phyloP scores from a whole-genome alignment of 2,888 invertebrate species.

The Pandemis cinnamomeana region DNA sequence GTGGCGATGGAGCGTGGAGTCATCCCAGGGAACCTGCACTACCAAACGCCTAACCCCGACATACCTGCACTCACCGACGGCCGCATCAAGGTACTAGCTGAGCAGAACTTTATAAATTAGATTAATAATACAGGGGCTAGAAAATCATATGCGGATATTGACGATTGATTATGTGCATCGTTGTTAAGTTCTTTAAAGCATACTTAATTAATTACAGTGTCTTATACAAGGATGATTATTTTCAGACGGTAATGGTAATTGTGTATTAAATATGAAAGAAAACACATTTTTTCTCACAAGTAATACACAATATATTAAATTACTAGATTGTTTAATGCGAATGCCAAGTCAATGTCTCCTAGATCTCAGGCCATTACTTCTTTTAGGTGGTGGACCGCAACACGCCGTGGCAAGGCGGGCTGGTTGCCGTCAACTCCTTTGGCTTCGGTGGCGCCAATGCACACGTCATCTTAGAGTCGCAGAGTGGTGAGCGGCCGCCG shows the following conservation, averaged over 20 bases:
- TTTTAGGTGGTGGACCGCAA: constrained; percentile 91
- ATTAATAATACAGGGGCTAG: too few relatives aligned
- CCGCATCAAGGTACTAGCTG: neutral
- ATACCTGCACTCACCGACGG: neutral
- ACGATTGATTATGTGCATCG: too few relatives aligned
- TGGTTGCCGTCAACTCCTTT: constrained; percentile 97
- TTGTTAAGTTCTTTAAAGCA: too few relatives aligned
- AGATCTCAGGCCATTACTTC: constrained; percentile 77
- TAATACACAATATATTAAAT: too few relatives aligned
- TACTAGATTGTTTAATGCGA: too few relatives aligned
- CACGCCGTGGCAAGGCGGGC: constrained; percentile 94
- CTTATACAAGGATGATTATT: too few relatives aligned
- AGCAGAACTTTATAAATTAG: too few relatives aligned
- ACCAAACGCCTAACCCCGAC: neutral
- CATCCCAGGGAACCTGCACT: constrained; percentile 96
- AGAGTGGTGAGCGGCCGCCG: constrained; percentile 86
- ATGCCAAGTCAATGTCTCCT: constrained; percentile 59
- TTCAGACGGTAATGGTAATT: too few relatives aligned
- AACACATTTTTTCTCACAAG: too few relatives aligned
- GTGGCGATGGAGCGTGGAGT: constrained; percentile 97
- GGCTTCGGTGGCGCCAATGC: constrained; percentile 99
- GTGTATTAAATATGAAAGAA: too few relatives aligned
- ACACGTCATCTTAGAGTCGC: constrained; percentile 93
- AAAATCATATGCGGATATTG: too few relatives aligned
- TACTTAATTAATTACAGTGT: too few relatives aligned